Conservation (phyloP, 2,113 vertebrate species). For the Vireo altiloquus region DNA sequence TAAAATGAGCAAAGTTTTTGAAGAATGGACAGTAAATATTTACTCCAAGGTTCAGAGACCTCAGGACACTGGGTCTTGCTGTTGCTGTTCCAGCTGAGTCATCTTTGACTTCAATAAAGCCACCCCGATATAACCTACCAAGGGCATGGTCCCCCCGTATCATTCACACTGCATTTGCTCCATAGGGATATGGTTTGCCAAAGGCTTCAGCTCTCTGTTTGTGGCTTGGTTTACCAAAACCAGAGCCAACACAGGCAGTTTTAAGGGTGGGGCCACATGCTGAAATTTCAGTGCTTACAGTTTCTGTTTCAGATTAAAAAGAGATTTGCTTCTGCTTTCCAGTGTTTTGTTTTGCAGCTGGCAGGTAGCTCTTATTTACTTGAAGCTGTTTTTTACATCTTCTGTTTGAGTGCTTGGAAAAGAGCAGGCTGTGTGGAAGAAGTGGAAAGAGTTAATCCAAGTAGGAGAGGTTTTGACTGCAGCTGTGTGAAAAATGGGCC, state of each 20-base stretch:
- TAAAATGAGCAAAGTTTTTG: background rate
- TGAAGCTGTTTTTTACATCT: background rate
- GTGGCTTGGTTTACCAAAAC: background rate
- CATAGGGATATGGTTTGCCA: background rate
- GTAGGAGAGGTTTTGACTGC: slow-evolving; percentile 17
- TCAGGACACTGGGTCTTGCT: accelerated
- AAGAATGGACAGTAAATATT: background rate
- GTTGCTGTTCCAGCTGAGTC: background rate
- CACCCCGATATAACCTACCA: background rate
- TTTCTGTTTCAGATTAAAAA: slow-evolving; percentile 53
- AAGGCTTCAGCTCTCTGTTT: background rate
- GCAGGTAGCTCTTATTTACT: slow-evolving; percentile 45
- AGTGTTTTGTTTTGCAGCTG: background rate
- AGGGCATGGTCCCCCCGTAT: background rate
- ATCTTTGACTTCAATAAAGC: background rate
- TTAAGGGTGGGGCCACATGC: background rate
- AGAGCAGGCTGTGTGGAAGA: background rate
- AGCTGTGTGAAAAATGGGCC: slow-evolving; percentile 54
- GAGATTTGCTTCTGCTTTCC: background rate
- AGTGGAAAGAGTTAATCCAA: slow-evolving; percentile 32
- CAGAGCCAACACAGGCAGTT: background rate
- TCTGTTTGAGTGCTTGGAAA: background rate
- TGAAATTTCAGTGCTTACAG: background rate
- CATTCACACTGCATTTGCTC: background rate
- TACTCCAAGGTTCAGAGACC: background rate